These are phyloP conservation scores for Nyctereutes procyonoides DNA, from an alignment of 2,113 vertebrate genomes.

Conservation along the genomic window DNA sequence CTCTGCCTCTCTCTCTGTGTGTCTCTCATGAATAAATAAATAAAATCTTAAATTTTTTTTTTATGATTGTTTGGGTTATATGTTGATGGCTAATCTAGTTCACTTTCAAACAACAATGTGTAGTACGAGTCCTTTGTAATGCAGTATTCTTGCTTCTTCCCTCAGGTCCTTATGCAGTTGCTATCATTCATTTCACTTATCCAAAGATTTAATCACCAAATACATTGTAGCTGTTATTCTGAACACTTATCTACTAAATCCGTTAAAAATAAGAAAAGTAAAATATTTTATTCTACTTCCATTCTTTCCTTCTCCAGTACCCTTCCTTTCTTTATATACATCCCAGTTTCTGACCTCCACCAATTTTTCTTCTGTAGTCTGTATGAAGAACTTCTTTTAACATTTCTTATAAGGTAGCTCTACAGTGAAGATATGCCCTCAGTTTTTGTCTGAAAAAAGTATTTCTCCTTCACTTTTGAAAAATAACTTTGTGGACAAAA, in stretches of 20 bases:
- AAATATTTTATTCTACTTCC: not conserved
- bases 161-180: not conserved
- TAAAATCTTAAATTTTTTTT: not conserved
- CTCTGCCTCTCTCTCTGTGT: no score
- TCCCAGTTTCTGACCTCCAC: not conserved
- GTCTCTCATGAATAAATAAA: no score
- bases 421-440: not conserved
- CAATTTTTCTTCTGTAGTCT: not conserved
- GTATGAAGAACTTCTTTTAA: not conserved
- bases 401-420: not conserved
- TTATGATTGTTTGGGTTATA: not conserved
- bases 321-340: not conserved
- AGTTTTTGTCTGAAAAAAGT: not conserved
- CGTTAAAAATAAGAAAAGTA: not conserved
- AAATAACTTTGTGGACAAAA: not conserved
- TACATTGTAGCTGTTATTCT: not conserved
- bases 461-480: slow-evolving; percentile 26
- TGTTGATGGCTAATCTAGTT: not conserved
- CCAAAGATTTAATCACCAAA: not conserved
- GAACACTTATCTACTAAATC: not conserved
- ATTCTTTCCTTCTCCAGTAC: not conserved
- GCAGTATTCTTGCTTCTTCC: not conserved
- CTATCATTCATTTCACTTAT: not conserved
- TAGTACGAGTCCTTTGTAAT: not conserved
- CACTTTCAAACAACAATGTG: not conserved